These are phyloP conservation scores for Ellobium chinense DNA, from an alignment of 2,888 invertebrate species.

Conservation along the genomic window DNA sequence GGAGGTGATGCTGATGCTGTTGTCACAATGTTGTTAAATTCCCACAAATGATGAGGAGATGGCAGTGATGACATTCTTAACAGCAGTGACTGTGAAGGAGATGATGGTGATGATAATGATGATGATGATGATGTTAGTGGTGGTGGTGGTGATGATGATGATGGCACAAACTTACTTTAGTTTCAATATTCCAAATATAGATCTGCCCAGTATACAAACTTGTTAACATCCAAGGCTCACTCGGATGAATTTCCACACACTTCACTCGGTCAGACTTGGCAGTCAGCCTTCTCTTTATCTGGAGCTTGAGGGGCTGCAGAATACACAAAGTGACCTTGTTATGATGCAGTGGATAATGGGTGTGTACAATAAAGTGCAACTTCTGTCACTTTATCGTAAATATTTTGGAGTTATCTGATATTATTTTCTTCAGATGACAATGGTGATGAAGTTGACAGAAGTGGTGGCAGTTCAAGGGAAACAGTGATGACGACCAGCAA, in stretches of 20 bases:
- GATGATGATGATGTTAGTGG: not conserved
- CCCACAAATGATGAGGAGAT: no score
- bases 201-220: constrained; percentile 99
- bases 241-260: constrained; percentile 97
- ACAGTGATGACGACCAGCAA: no score
- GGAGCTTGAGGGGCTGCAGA: constrained; percentile 91
- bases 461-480: no score
- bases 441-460: no score
- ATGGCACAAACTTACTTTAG: constrained; percentile 83
- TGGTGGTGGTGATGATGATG: not conserved
- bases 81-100: not conserved
- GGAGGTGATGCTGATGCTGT: no score
- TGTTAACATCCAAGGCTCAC: constrained; percentile 99
- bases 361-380: no score
- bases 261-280: constrained; percentile 99
- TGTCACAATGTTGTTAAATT: no score
- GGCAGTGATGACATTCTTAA: not conserved
- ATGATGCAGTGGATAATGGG: no score
- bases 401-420: no score
- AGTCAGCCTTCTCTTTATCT: constrained; percentile 98
- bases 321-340: no score
- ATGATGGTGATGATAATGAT: not conserved
- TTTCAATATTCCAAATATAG: constrained; percentile 99
- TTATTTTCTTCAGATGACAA: no score
- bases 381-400: no score